Evolutionary conservation across 2,113 vertebrate species (phyloP).

Genomic region (Halichoeres trimaculatus): DNA sequence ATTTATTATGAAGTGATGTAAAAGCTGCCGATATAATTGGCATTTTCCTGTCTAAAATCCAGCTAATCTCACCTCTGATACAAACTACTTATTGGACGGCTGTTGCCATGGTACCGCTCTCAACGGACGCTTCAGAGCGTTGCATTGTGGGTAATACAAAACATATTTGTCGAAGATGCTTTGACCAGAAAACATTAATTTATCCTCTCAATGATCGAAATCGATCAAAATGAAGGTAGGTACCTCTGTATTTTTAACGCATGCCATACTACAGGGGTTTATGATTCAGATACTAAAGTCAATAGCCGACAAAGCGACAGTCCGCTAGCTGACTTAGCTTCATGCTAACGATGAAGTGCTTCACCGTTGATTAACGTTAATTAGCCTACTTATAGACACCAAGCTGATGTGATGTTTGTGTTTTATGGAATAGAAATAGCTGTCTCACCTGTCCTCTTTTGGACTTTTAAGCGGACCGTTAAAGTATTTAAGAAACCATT

Average conservation of each 20-base stretch:
- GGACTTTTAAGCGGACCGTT: too few species aligned
- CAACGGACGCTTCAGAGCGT: conserved; percentile 72
- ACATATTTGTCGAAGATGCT: conserved; percentile 2
- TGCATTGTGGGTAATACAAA: conserved; percentile 70
- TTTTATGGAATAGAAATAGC: neutral
- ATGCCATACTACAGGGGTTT: neutral
- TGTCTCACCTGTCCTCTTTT: too few species aligned
- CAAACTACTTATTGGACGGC: conserved; percentile 6
- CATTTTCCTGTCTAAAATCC: neutral
- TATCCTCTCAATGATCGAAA: conserved; percentile 4
- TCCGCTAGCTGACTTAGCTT: conserved; percentile 13
- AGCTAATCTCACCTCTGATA: too few species aligned
- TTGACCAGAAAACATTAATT: neutral
- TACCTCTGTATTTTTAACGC: neutral
- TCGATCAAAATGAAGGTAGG: conserved; percentile 67
- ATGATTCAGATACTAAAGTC: neutral
- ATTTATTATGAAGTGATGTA: too few species aligned
- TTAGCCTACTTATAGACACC: conserved; percentile 7
- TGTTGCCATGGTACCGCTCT: conserved; percentile 76
- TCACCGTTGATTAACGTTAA: too few species aligned
- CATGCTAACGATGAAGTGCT: conserved; percentile 21
- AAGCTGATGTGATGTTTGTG: neutral
- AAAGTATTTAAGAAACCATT: neutral
- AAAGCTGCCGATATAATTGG: too few species aligned
- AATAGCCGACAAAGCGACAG: neutral